Evolutionary conservation across 2,797 vertebrate genomes (phyloP).

Genomic region (Calcarius lapponicus): DNA sequence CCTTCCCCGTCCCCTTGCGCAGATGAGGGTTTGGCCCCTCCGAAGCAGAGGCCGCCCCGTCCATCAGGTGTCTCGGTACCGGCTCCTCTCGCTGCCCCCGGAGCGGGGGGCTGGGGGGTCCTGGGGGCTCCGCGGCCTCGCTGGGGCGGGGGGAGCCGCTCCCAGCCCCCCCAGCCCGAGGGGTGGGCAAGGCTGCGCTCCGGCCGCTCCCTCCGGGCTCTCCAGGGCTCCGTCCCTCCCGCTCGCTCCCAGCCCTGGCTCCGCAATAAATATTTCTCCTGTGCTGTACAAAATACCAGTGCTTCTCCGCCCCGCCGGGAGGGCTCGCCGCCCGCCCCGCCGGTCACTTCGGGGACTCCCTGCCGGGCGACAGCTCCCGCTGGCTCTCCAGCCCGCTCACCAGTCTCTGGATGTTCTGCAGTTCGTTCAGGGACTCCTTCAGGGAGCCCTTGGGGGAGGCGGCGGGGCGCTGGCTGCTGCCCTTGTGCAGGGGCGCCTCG

Average conservation of each 20-base stretch:
- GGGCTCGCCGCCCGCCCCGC: constrained; percentile 36
- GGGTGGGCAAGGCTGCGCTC: background rate
- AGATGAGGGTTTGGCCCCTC: background rate
- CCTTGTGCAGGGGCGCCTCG: constrained; percentile 86
- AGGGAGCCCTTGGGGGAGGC: constrained; percentile 86
- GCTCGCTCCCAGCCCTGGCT: constrained; percentile 31
- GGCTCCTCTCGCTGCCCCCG: background rate
- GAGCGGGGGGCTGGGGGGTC: background rate
- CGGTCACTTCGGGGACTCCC: constrained; percentile 86
- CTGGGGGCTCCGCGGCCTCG: background rate
- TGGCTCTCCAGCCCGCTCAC: constrained; percentile 96
- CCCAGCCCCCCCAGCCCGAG: background rate
- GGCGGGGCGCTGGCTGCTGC: constrained; percentile 71
- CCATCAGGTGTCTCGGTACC: background rate
- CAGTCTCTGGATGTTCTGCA: constrained; percentile 98
- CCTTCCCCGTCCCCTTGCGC: background rate
- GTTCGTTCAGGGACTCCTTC: constrained; percentile 95
- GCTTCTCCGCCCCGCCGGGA: constrained; percentile 77
- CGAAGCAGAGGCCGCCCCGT: background rate
- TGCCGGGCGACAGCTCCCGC: constrained; percentile 84
- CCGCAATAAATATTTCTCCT: constrained; percentile 83
- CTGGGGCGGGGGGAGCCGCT: background rate
- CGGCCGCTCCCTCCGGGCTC: background rate
- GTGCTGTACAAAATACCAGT: constrained; percentile 85
- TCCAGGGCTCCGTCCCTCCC: background rate